These are phyloP conservation scores for Balearica regulorum DNA, from an alignment of 2,797 vertebrate genomes.

Conservation along the genomic window DNA sequence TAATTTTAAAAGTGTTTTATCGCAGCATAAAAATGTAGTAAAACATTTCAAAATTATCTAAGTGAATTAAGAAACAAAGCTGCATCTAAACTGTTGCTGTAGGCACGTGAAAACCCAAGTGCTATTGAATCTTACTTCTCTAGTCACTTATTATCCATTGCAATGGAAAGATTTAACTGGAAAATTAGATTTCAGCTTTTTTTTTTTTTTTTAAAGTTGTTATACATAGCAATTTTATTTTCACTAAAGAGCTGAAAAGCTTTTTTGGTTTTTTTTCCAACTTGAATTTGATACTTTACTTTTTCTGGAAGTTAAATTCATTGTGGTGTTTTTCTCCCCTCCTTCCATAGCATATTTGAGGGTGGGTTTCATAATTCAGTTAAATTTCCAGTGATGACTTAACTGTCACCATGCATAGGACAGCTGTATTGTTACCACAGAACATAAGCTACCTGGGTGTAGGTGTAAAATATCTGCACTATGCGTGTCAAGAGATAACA, in stretches of 20 bases:
- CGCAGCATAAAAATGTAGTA: not conserved
- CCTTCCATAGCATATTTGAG: not conserved
- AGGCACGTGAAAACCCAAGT: rapidly evolving
- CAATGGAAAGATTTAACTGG: not conserved
- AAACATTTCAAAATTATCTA: not conserved
- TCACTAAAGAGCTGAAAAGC: not conserved
- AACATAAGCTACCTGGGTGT: not conserved
- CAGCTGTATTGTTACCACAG: not conserved
- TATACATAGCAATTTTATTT: not conserved
- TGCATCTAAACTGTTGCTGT: not conserved
- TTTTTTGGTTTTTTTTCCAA: not conserved
- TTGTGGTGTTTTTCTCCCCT: rapidly evolving
- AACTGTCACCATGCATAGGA: not conserved
- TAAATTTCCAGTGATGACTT: not conserved
- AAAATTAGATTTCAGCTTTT: not conserved
- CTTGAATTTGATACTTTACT: rapidly evolving
- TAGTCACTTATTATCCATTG: not conserved
- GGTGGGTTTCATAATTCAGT: not conserved
- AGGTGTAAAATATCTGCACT: not conserved
- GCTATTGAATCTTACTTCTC: not conserved
- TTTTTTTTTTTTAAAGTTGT: not conserved
- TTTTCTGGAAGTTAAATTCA: not conserved
- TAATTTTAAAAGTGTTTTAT: not conserved
- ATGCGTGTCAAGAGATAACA: not conserved
- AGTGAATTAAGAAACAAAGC: not conserved